Conservation (phyloP, 2,888 invertebrate species). For the Brachypalpus laphriformis region DNA sequence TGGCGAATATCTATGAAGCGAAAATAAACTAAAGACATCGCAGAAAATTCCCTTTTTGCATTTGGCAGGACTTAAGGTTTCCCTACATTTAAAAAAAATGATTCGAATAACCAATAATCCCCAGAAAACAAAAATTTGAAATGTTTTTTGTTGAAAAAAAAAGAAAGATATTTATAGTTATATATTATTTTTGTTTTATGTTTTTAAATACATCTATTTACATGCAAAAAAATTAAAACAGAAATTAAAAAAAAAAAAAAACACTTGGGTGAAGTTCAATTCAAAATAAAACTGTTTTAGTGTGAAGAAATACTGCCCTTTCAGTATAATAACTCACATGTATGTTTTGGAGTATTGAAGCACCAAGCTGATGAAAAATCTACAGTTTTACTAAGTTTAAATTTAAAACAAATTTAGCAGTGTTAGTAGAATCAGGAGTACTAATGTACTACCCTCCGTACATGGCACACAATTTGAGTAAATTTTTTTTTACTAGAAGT, state of each 20-base stretch:
- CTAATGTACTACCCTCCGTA: not conserved
- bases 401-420: not conserved
- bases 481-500: conserved; percentile 30
- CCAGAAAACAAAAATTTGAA: conserved; percentile 46
- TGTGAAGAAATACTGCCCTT: not conserved
- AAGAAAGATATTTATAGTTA: conserved; percentile 67
- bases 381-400: not conserved
- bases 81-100: conserved; percentile 47
- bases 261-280: conserved; percentile 39
- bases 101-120: conserved; percentile 66
- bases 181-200: conserved; percentile 57
- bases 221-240: conserved; percentile 72
- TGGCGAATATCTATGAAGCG: conserved; percentile 42
- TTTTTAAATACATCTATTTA: conserved; percentile 71
- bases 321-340: not conserved
- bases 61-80: conserved; percentile 71
- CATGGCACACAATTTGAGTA: not conserved
- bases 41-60: conserved; percentile 43
- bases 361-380: conserved; percentile 6
- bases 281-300: conserved; percentile 3
- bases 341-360: not conserved
- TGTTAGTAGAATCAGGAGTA: not conserved
- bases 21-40: conserved; percentile 48
- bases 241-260: conserved; percentile 65
- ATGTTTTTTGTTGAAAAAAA: conserved; percentile 29